Evolutionary conservation across 92 coral and sea anemone genomes (phyloP), one percentile per base, ranked within the genome.

Genomic region (Actinernus sp.): DNA sequence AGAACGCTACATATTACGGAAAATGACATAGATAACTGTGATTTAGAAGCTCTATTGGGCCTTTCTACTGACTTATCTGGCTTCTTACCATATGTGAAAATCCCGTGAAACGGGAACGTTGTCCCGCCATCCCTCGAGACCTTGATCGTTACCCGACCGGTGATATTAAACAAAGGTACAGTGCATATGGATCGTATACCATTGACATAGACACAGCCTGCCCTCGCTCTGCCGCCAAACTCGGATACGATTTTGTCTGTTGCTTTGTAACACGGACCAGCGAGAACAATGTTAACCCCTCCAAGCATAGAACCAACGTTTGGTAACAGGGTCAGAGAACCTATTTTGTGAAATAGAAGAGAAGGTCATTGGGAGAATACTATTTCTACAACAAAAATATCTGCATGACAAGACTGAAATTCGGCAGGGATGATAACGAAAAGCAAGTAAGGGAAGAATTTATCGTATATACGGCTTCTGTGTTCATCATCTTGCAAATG

Each of bases 241-340:
- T 81, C 76, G 34, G 88, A 90, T 0, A 88, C 61, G n/a, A 91
- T 81, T 37, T 71, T 58, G 49, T 91, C 88, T 2, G 36, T 33
- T 11, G 61, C 60, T 10, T 78, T 51, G 71, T 76, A 84, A 60
- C 98, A 92, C 3, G 98, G 98, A 16, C 98, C 98, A 25, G 89
- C 52, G 36, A 93, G 40, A 40, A 74, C 68, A 6, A 93, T 33
- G 47, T 76, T 69, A 0, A 73, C 64, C 6, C 98, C 98, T 12
- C 98, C 98, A 5, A 93, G 63, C 87, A 93, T 91, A 0, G 79
- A 28, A 3, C 87, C 97, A 48, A 68, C 18, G 17, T 73, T 55
- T 4, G 97, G 92, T 11, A 61, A 68, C 9, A 84, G 46, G 4
- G 88, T 88, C 31, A 92, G 55, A 46, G 83, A 73, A 2, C 97